Conservation (phyloP, 2,797 vertebrate genomes). For the Gadopsis bispinosus region DNA sequence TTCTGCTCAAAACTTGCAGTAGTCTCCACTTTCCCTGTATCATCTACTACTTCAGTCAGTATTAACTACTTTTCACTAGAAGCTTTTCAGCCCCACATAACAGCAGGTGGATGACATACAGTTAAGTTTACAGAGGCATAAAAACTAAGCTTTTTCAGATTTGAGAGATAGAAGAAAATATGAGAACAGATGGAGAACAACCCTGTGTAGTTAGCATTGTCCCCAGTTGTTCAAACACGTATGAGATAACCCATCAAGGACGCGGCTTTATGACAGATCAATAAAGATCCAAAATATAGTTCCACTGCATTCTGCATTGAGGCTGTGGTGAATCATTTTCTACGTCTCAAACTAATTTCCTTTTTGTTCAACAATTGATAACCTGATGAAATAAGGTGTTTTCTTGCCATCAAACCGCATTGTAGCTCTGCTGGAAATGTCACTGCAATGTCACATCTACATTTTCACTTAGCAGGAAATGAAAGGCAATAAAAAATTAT, state of each 20-base stretch:
- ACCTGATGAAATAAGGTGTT: neutral
- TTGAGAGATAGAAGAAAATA: neutral
- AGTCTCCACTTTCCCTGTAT: neutral
- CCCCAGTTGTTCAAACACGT: neutral
- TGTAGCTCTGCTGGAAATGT: neutral
- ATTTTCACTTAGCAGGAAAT: neutral
- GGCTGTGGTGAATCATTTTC: neutral
- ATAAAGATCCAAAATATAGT: neutral
- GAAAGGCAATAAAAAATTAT: neutral
- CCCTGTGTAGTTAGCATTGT: neutral
- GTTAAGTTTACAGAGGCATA: neutral
- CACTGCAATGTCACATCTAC: neutral
- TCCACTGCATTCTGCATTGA: neutral
- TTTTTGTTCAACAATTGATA: neutral
- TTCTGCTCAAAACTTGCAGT: neutral
- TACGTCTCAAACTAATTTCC: neutral
- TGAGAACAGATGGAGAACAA: neutral
- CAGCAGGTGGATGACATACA: neutral
- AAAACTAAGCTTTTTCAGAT: neutral
- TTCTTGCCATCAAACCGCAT: neutral
- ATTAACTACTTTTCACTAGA: neutral
- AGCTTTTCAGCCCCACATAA: neutral
- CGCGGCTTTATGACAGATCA: neutral
- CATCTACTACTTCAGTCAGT: neutral
- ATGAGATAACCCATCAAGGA: slow-evolving; percentile 3